Conservation (phyloP, 1,140 invertebrate species). For the Ostrea edulis region DNA sequence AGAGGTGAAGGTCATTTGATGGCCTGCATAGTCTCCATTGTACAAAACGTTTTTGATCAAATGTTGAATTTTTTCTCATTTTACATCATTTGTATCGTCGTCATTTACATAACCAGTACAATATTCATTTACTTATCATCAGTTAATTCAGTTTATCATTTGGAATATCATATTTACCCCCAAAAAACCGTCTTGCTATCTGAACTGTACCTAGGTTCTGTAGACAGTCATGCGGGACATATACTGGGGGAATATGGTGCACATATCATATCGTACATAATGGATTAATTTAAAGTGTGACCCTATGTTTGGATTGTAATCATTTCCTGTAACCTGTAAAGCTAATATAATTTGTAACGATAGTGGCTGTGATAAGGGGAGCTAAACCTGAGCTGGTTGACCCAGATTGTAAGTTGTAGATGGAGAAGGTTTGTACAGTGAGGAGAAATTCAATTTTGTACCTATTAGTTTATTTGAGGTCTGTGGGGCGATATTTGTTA, state of each 20-base stretch:
- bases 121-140: not conserved
- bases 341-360: not conserved
- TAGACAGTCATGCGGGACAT: not conserved
- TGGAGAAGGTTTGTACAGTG: not conserved
- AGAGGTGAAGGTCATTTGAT: constrained; percentile 16
- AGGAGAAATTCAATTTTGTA: constrained; percentile 5
- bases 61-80: not conserved
- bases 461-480: constrained; percentile 48
- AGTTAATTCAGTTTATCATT: not conserved
- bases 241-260: not conserved
- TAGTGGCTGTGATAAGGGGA: constrained; percentile 8
- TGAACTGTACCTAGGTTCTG: not conserved
- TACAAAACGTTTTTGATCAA: not conserved
- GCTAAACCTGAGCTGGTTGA: constrained; percentile 18
- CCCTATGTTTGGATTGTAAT: not conserved
- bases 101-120: not conserved
- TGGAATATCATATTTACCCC: not conserved
- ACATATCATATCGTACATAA: not conserved
- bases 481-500: constrained; percentile 71
- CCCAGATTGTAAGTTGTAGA: constrained; percentile 30
- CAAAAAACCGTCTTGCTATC: not conserved
- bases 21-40: not conserved
- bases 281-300: not conserved
- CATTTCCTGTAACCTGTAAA: not conserved
- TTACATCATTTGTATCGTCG: too few relatives aligned